Conservation (phyloP, 2,113 vertebrate species). For the Leucosticte australis region DNA sequence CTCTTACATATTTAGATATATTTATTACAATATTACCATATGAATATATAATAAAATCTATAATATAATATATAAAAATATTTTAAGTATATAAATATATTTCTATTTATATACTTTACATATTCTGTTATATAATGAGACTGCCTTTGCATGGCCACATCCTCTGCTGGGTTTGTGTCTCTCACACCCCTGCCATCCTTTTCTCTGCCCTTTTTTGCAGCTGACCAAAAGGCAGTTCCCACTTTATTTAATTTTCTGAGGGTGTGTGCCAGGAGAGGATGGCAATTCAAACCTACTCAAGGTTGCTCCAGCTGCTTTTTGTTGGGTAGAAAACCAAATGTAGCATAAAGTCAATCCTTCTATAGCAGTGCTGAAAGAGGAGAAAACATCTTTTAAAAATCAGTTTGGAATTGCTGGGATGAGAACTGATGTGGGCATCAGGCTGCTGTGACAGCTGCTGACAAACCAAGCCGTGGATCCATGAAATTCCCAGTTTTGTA, state of each 20-base stretch:
- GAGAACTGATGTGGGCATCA: neutral
- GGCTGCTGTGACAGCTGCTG: neutral
- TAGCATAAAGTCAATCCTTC: neutral
- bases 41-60: neutral
- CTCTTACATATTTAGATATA: neutral
- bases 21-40: neutral
- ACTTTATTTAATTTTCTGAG: neutral
- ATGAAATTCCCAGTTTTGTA: accelerated
- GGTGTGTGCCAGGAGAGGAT: neutral
- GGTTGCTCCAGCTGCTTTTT: neutral
- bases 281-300: neutral
- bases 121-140: neutral
- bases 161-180: neutral
- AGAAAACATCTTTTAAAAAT: neutral
- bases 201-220: neutral
- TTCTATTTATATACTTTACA: neutral
- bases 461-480: neutral
- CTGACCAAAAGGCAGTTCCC: neutral
- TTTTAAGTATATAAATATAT: neutral
- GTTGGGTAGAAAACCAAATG: neutral
- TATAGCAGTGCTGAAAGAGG: neutral
- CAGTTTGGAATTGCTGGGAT: neutral
- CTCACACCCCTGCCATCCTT: neutral
- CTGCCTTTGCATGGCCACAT: neutral
- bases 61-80: neutral